Conservation (phyloP, 2,888 invertebrate species). For the Apodemia zela region DNA sequence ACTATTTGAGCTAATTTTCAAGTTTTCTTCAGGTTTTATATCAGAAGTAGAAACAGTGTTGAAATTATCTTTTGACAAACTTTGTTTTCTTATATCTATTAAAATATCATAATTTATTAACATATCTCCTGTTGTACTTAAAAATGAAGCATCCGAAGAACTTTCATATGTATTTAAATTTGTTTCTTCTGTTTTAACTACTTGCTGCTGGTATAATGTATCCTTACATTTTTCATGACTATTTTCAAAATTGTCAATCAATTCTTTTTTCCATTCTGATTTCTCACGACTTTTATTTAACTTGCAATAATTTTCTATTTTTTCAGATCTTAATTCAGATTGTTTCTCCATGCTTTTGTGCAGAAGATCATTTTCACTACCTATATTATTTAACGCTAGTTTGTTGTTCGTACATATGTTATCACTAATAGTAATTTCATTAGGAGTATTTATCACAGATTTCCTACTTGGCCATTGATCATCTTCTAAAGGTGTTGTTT, state of each 20-base stretch:
- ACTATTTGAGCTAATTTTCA: background rate
- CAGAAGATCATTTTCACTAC: conserved; percentile 49
- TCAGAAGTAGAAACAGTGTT: background rate
- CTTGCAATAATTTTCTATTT: conserved; percentile 76
- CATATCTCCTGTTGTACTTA: conserved; percentile 51
- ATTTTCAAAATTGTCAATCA: conserved; percentile 35
- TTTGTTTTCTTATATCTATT: conserved; percentile 6
- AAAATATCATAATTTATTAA: conserved; percentile 1
- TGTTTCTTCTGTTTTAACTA: conserved; percentile 31
- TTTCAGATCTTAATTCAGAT: conserved; percentile 69
- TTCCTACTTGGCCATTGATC: conserved; percentile 49
- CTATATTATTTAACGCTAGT: conserved; percentile 63
- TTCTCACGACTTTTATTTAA: conserved; percentile 72
- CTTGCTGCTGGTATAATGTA: background rate
- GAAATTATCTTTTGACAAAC: background rate
- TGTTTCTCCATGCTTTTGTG: conserved; percentile 46
- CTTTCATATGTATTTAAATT: conserved; percentile 44
- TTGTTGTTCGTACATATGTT: conserved; percentile 60
- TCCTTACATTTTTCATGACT: conserved; percentile 24
- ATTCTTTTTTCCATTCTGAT: conserved; percentile 53
- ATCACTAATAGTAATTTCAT: conserved; percentile 60
- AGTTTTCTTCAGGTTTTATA: background rate
- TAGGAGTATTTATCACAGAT: conserved; percentile 70
- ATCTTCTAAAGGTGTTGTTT: conserved; percentile 50
- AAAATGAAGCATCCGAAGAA: conserved; percentile 61